Evolutionary conservation across 2,113 vertebrate genomes (phyloP).

Genomic region (Ptilonorhynchus violaceus): DNA sequence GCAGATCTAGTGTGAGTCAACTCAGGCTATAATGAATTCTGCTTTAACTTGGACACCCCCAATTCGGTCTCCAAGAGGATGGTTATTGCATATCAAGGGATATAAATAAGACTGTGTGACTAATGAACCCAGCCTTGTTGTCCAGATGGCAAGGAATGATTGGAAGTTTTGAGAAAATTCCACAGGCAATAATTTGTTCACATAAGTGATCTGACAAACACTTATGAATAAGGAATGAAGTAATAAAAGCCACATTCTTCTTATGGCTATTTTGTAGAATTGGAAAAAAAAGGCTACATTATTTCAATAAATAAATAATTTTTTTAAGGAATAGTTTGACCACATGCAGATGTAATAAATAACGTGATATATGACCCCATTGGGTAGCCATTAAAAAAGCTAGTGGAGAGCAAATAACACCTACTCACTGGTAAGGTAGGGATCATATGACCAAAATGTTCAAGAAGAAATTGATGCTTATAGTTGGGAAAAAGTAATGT

Average conservation of each 20-base stretch:
- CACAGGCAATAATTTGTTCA: constrained; percentile 29
- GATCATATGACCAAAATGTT: not conserved
- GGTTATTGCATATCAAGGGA: not conserved
- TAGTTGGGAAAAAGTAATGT: not conserved
- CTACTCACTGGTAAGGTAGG: not conserved
- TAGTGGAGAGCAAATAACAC: not conserved
- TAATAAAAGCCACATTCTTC: constrained; percentile 32
- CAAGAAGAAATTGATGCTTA: not conserved
- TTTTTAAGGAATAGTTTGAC: not conserved
- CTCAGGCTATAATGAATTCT: not conserved
- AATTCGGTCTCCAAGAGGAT: not conserved
- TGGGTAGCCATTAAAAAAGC: not conserved
- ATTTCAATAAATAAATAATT: not conserved
- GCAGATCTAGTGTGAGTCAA: not conserved
- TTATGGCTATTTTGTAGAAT: not conserved
- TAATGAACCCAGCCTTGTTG: not conserved
- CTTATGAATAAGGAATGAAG: constrained; percentile 48
- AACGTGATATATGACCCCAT: not conserved
- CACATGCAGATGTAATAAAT: not conserved
- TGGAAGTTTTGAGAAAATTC: constrained; percentile 24
- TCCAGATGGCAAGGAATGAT: constrained; percentile 37
- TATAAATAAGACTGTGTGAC: not conserved
- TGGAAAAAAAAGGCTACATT: not conserved
- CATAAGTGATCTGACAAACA: constrained; percentile 38
- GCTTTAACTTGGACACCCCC: not conserved